Conservation (phyloP, 2,888 invertebrate species). For the Listrodromus nycthemerus region DNA sequence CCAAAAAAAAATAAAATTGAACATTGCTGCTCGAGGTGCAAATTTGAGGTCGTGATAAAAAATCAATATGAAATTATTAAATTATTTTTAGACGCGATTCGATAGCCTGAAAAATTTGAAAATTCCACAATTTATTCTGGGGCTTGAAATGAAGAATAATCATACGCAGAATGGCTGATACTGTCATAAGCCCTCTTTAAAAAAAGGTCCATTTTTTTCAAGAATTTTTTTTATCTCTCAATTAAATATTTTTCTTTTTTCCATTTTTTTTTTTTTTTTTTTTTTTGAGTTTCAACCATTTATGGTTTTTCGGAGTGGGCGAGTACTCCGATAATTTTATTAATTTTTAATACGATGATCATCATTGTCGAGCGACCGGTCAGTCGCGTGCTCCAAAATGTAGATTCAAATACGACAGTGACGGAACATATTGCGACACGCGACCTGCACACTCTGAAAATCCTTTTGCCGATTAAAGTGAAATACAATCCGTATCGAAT, state of each 20-base stretch:
- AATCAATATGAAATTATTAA: no score
- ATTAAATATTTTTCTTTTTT: no score
- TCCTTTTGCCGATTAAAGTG: neutral
- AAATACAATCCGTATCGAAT: neutral
- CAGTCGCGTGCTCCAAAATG: slow-evolving; percentile 46
- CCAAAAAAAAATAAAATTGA: neutral
- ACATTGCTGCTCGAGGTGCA: neutral
- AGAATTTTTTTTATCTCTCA: no score
- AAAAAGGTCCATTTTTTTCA: no score
- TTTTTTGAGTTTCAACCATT: neutral
- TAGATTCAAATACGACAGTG: slow-evolving; percentile 22
- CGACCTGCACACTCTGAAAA: slow-evolving; percentile 3
- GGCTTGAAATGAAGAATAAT: neutral
- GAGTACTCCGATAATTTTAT: slow-evolving; percentile 46
- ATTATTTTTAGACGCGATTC: neutral
- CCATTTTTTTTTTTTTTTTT: no score
- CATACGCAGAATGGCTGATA: neutral
- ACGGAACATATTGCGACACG: slow-evolving; percentile 35
- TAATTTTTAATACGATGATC: slow-evolving; percentile 30
- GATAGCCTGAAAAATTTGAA: neutral
- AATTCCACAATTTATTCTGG: neutral
- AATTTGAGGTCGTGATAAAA: neutral
- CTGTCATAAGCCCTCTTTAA: no score
- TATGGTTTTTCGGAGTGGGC: neutral
- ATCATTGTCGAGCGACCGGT: slow-evolving; percentile 7